phyloP scores from a whole-genome alignment of 2,113 vertebrate species.

The Indicator indicator region DNA sequence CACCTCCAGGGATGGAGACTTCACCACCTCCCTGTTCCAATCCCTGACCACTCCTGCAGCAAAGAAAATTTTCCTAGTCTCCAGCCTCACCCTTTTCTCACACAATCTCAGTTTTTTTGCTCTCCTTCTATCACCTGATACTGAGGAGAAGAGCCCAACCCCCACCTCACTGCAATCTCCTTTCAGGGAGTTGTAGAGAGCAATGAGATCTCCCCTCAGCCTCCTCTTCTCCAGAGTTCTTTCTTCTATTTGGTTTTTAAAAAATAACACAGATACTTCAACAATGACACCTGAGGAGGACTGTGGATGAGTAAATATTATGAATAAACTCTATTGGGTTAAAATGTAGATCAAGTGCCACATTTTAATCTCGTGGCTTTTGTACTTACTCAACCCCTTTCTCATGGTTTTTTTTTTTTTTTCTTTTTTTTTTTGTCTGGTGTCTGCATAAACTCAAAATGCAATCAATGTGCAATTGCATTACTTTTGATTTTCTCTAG shows the following conservation, averaged over 20 bases:
- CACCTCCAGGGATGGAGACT: no score
- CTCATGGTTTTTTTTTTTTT: background rate
- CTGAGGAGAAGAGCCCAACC: no score
- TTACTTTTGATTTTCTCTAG: conserved; percentile 49
- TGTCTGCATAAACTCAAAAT: background rate
- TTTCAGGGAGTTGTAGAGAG: no score
- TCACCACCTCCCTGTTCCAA: no score
- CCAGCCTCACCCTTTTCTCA: no score
- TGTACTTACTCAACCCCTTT: background rate
- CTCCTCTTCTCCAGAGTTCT: background rate
- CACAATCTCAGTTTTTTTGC: no score
- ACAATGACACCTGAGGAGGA: background rate
- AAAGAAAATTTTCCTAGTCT: no score
- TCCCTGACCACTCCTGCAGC: no score
- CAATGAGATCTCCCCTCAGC: no score
- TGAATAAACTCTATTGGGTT: background rate
- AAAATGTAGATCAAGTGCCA: background rate
- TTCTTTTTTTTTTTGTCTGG: background rate
- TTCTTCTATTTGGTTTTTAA: background rate
- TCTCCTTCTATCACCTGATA: no score
- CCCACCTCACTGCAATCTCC: no score
- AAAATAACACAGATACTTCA: background rate
- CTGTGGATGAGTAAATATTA: background rate
- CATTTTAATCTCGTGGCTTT: background rate
- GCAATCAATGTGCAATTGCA: conserved; percentile 17